Percentiles rank a stretch among this genome's conserved stretches.
Conservation (phyloP, 2,113 vertebrate genomes). For the Synchiropus splendidus region DNA sequence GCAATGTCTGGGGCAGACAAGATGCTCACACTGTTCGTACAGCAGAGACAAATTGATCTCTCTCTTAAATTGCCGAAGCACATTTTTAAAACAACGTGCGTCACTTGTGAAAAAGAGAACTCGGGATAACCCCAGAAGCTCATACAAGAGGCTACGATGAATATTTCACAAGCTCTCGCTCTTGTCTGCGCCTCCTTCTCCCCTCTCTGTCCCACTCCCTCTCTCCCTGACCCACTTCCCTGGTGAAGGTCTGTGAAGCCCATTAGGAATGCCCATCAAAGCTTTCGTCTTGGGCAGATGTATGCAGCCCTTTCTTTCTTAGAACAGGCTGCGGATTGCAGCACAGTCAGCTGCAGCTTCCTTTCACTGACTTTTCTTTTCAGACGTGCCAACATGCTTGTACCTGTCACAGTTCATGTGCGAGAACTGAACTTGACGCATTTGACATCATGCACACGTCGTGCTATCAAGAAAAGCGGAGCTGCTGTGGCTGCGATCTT, state of each 20-base stretch:
- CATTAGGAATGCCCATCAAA: conserved; percentile 40
- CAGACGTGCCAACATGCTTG: too few relatives aligned
- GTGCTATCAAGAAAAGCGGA: too few relatives aligned
- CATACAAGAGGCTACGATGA: conserved; percentile 38
- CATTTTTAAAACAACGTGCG: too few relatives aligned
- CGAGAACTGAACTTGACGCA: too few relatives aligned
- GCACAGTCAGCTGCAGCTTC: conserved; percentile 9
- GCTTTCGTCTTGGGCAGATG: conserved; percentile 20
- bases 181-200: conserved; percentile 10
- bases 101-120: not conserved
- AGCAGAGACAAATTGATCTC: not conserved
- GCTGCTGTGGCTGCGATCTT: too few relatives aligned
- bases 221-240: conserved; percentile 42
- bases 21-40: too few relatives aligned
- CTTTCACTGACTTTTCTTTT: not conserved
- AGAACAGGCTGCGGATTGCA: conserved; percentile 3
- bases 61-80: too few relatives aligned
- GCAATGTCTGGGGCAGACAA: not conserved
- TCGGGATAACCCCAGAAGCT: not conserved
- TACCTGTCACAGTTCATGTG: too few relatives aligned
- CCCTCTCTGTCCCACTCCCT: conserved; percentile 14
- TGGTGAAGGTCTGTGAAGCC: conserved; percentile 25
- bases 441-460: too few relatives aligned
- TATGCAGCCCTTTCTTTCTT: conserved; percentile 11
- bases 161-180: conserved; percentile 51